Conservation (phyloP, 2,888 invertebrate species). For the Hypsopygia costalis region DNA sequence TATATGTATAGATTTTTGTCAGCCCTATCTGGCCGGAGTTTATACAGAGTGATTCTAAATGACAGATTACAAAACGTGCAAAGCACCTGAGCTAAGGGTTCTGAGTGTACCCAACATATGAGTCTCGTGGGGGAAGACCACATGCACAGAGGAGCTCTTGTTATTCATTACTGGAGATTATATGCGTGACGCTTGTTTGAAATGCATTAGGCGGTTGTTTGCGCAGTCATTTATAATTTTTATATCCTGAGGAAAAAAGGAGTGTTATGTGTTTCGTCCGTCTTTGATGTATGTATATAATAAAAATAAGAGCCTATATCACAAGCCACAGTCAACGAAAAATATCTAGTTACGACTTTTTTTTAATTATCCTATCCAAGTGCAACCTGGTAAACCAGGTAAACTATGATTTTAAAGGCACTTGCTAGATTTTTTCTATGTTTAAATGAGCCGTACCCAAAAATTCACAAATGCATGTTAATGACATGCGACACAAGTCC, state of each 20-base stretch:
- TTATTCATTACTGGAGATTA: conserved; percentile 9
- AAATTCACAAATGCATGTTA: background rate
- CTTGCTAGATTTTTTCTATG: no score
- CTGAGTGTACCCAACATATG: conserved; percentile 29
- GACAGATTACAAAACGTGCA: conserved; percentile 47
- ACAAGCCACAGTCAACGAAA: no score
- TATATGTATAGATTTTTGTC: no score
- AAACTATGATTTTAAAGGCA: no score
- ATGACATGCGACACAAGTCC: background rate
- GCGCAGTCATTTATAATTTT: background rate
- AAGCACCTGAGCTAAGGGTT: conserved; percentile 47
- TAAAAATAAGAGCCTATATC: no score
- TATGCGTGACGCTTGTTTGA: conserved; percentile 2
- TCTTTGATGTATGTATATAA: no score
- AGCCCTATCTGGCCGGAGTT: background rate
- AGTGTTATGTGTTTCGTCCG: no score
- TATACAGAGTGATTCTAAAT: conserved; percentile 35
- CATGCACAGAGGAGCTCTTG: conserved; percentile 3
- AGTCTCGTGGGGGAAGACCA: conserved; percentile 23
- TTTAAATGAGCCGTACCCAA: background rate
- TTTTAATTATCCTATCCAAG: no score
- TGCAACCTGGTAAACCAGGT: no score
- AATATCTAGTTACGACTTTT: no score
- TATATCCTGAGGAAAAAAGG: no score
- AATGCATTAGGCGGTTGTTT: conserved; percentile 1